These are phyloP conservation scores for Anseranas semipalmata DNA, from an alignment of 2,113 vertebrate genomes.

Conservation along the genomic window DNA sequence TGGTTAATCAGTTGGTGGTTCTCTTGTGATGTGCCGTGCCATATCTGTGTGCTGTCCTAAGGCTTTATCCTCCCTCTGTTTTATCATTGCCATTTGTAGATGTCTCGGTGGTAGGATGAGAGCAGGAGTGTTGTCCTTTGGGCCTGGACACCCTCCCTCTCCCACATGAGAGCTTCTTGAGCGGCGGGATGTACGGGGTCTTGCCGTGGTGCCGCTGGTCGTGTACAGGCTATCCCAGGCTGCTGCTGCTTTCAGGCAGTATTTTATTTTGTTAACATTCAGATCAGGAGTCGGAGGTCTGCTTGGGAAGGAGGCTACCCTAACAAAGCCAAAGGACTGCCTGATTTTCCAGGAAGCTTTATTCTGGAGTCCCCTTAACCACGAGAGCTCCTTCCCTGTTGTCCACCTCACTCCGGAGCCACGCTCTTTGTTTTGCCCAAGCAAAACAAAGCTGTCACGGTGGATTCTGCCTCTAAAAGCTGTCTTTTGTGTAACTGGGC, in stretches of 20 bases:
- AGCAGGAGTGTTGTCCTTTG: accelerated
- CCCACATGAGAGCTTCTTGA: background rate
- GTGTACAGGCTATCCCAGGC: background rate
- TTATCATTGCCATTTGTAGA: background rate
- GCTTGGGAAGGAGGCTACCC: background rate
- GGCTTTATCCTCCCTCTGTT: background rate
- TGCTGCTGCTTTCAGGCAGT: background rate
- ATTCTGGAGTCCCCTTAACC: background rate
- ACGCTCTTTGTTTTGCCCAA: accelerated
- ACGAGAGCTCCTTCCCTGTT: background rate
- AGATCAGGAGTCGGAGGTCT: background rate
- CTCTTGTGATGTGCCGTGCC: background rate
- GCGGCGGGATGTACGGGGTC: background rate
- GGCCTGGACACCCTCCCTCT: background rate
- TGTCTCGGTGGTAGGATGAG: background rate
- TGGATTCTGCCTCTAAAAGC: background rate
- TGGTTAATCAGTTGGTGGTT: background rate
- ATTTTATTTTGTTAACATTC: background rate
- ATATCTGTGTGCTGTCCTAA: background rate
- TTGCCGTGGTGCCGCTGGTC: background rate
- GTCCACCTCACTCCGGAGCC: background rate
- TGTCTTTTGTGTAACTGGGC: background rate
- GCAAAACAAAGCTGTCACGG: background rate
- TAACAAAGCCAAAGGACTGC: background rate
- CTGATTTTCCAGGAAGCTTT: background rate